Base-by-base conservation (phyloP, 2,797 vertebrate species). In the Lacerta viridis region DNA sequence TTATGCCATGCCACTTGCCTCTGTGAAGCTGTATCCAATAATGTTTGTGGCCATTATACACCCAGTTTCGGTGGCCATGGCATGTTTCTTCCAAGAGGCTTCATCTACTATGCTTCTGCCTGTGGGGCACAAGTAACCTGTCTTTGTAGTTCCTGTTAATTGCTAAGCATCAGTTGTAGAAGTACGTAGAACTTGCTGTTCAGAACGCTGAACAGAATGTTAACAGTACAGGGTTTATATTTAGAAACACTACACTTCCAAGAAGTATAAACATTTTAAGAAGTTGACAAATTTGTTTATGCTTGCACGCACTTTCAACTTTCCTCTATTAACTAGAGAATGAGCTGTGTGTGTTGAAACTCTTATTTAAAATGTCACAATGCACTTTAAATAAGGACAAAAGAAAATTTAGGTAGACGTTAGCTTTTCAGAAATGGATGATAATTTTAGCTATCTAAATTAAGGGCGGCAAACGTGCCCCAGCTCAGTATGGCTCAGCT, bases 231-330 rank as follows among this genome's bases (percentile, higher is more conserved):
- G 29, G 15, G 71, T 68, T 82, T 88, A 88, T 77, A 77, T 88
- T 88, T 88, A 88, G 87, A 88, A 83, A 76, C 72, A 10, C 59
- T 77, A 55, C 29, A 36, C 83, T 83, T 88, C 50, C 55, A 36
- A 77, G n/a, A 55, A 88, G 80, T 77, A 88, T 88, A 88, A 88
- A 88, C 80, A 88, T 83, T 46, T 68, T 64, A 81, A 87, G 86
- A 83, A 76, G 23, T 39, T 36, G 64, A 83, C 64, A 77, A 50
- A 83, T 66, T 36, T 88, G 80, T 83, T 88, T 83, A 75, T 88
- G 80, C 87, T 83, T 77, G 66, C 15, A 29, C 39, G 41, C 41
- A 77, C 80, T 83, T 88, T 88, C 59, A 88, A 88, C 80, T 77
- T 83, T 87, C 78, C 33, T 80, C 77, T 6, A 59, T 87, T 83